A percentile compares a stretch with the other conserved stretches of the same genome.
Conservation (phyloP, 2,113 vertebrate genomes). For the Ictidomys tridecemlineatus region DNA sequence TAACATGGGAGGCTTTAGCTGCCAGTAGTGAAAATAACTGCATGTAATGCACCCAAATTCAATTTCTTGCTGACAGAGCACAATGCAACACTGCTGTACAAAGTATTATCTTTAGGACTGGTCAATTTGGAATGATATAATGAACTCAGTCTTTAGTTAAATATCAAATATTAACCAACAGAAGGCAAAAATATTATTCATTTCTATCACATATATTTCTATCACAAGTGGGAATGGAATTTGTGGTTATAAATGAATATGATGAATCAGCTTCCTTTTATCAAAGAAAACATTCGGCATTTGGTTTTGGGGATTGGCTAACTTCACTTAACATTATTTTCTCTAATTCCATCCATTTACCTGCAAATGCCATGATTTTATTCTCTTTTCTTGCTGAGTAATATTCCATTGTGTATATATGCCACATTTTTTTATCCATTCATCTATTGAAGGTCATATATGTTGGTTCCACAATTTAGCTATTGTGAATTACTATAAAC, state of each 20-base stretch:
- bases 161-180: constrained; percentile 49
- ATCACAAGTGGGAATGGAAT: background rate
- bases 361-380: too few species aligned
- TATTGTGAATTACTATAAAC: too few species aligned
- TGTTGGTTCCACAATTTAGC: too few species aligned
- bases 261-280: background rate
- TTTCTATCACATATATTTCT: constrained; percentile 32
- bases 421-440: too few species aligned
- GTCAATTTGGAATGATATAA: constrained; percentile 35
- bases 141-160: constrained; percentile 19
- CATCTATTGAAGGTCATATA: too few species aligned
- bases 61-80: background rate
- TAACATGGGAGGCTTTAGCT: background rate
- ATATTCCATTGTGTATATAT: too few species aligned
- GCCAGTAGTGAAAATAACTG: background rate
- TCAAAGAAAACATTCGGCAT: too few species aligned
- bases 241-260: background rate
- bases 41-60: background rate
- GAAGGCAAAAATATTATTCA: background rate
- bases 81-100: background rate
- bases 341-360: too few species aligned
- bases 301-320: too few species aligned
- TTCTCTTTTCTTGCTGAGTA: too few species aligned
- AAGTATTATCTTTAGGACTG: background rate
- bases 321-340: too few species aligned